Conservation (phyloP, 2,797 vertebrate genomes). For the Centropyge bicolor region DNA sequence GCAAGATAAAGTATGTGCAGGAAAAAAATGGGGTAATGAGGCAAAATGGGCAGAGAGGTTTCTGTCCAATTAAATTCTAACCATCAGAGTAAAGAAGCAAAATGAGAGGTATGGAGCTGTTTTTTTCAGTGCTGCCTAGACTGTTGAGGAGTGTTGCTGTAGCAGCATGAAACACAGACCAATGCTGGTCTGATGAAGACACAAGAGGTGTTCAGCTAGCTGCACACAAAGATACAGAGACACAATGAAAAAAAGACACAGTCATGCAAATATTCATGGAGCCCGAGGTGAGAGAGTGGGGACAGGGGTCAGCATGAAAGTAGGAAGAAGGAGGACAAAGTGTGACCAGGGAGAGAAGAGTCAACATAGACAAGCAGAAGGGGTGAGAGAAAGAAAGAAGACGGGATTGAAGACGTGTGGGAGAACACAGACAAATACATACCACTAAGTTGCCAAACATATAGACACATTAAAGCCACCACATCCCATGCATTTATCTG, state of each 20-base stretch:
- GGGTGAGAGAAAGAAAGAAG: constrained; percentile 7
- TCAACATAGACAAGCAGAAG: constrained; percentile 2
- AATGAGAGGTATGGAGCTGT: not conserved
- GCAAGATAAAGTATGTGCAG: not conserved
- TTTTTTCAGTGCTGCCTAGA: constrained; percentile 64
- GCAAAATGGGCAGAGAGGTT: not conserved
- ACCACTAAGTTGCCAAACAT: constrained; percentile 43
- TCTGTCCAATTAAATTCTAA: not conserved
- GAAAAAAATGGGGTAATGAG: not conserved
- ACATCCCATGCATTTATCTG: constrained; percentile 66
- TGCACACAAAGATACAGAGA: constrained; percentile 37
- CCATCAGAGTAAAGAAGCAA: not conserved
- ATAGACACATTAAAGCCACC: constrained; percentile 44
- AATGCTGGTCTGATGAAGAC: constrained; percentile 27
- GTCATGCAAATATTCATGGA: constrained; percentile 48
- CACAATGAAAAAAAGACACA: constrained; percentile 32
- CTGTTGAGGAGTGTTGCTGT: constrained; percentile 44
- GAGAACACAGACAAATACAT: constrained; percentile 36
- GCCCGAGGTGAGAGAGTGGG: not conserved
- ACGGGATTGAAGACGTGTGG: constrained; percentile 3
- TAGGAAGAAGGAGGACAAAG: not conserved
- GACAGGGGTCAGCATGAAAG: constrained; percentile 2
- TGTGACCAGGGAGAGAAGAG: constrained; percentile 1
- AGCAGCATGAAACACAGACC: constrained; percentile 52
- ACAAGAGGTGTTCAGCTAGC: constrained; percentile 29